These are phyloP conservation scores for Manis crassicaudata DNA, from an alignment of 2,797 vertebrate species.

Conservation along the genomic window DNA sequence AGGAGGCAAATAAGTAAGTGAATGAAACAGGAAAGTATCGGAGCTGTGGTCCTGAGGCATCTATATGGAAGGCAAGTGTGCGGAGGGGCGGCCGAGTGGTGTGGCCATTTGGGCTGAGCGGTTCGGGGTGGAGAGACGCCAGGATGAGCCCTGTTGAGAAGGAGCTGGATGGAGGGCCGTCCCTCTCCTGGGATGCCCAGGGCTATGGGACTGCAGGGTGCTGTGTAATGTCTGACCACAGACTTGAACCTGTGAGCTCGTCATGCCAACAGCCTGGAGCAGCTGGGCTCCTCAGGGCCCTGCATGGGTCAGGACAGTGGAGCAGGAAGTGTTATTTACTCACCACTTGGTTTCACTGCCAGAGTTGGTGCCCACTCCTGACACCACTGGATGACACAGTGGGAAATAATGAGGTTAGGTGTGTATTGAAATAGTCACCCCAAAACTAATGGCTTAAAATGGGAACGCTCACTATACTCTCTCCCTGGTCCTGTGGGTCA, in stretches of 20 bases:
- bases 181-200: not conserved
- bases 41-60: not conserved
- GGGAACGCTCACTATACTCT: too few species aligned
- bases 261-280: not conserved
- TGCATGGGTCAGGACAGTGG: fast-evolving
- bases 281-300: fast-evolving
- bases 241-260: not conserved
- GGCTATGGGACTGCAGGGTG: too few species aligned
- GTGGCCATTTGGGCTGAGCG: not conserved
- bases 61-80: fast-evolving
- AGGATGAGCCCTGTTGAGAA: not conserved
- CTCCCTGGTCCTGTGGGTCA: not conserved
- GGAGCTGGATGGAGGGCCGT: fast-evolving
- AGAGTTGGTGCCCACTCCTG: fast-evolving
- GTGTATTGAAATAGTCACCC: too few species aligned
- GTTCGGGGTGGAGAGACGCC: not conserved
- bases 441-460: not conserved
- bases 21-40: not conserved
- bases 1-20: not conserved
- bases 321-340: not conserved
- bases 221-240: not conserved
- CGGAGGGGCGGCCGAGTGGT: too few species aligned
- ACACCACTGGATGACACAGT: not conserved
- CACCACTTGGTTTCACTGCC: not conserved
- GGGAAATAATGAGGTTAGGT: not conserved